Conservation (phyloP, 2,113 vertebrate genomes). For the Rhea pennata region DNA sequence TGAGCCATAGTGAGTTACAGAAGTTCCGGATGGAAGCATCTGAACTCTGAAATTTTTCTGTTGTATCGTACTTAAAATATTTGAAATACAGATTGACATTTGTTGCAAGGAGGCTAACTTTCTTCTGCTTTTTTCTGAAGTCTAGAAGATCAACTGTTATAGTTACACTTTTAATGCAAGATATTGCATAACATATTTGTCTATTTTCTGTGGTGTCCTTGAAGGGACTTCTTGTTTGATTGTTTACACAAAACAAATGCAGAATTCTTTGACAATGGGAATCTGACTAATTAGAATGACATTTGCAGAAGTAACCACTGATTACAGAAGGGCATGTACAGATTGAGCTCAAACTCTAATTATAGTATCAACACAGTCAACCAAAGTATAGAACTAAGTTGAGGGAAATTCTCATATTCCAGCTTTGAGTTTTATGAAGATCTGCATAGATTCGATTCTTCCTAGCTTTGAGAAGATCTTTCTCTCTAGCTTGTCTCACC, state of each 20-base stretch:
- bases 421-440: background rate
- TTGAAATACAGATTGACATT: background rate
- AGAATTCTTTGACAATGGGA: constrained; percentile 39
- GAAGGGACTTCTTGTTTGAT: constrained; percentile 31
- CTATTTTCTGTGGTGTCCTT: constrained; percentile 27
- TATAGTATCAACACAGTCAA: background rate
- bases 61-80: background rate
- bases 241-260: constrained; percentile 50
- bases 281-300: constrained; percentile 39
- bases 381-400: background rate
- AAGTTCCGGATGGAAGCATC: background rate
- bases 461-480: too few relatives aligned
- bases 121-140: too few relatives aligned
- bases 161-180: background rate
- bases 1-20: background rate
- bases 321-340: constrained; percentile 32
- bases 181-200: background rate
- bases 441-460: background rate
- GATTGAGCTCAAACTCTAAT: background rate
- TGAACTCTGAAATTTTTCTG: background rate
- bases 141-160: background rate
- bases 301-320: constrained; percentile 30
- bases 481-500: background rate
- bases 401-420: background rate
- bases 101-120: too few relatives aligned